These are phyloP conservation scores for Melanophora roralis DNA, from an alignment of 2,888 invertebrate species.

Conservation along the genomic window DNA sequence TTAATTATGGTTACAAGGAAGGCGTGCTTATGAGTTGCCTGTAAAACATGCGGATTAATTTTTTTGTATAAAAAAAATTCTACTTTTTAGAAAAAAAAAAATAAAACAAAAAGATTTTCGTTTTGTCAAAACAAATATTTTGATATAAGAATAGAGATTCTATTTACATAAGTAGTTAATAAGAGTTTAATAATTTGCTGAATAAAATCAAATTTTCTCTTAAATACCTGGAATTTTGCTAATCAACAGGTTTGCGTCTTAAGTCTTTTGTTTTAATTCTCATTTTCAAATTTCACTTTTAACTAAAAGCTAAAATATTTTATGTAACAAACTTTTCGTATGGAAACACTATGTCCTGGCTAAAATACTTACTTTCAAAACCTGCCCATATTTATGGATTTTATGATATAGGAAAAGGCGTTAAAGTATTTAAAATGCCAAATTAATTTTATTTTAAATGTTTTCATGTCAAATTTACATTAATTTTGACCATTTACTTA, in stretches of 20 bases:
- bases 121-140: too few species aligned
- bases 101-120: background rate
- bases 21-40: slow-evolving; percentile 31
- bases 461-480: slow-evolving; percentile 40
- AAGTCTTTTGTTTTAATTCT: slow-evolving; percentile 34
- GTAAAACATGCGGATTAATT: slow-evolving; percentile 35
- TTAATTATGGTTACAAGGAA: slow-evolving; percentile 49
- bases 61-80: slow-evolving; percentile 14
- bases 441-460: slow-evolving; percentile 36
- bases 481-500: slow-evolving; percentile 29
- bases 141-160: too few species aligned
- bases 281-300: background rate
- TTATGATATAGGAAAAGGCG: slow-evolving; percentile 20
- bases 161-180: too few species aligned
- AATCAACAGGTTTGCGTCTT: slow-evolving; percentile 9
- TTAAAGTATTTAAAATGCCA: slow-evolving; percentile 12
- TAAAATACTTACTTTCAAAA: slow-evolving; percentile 4
- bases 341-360: background rate
- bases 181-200: background rate
- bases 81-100: background rate
- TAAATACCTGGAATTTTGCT: background rate
- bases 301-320: too few species aligned
- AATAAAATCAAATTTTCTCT: background rate
- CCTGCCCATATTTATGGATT: slow-evolving; percentile 10
- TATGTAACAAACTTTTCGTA: too few species aligned